Evolutionary conservation across 2,113 vertebrate species (phyloP).

Genomic region (Epinephelus moara): DNA sequence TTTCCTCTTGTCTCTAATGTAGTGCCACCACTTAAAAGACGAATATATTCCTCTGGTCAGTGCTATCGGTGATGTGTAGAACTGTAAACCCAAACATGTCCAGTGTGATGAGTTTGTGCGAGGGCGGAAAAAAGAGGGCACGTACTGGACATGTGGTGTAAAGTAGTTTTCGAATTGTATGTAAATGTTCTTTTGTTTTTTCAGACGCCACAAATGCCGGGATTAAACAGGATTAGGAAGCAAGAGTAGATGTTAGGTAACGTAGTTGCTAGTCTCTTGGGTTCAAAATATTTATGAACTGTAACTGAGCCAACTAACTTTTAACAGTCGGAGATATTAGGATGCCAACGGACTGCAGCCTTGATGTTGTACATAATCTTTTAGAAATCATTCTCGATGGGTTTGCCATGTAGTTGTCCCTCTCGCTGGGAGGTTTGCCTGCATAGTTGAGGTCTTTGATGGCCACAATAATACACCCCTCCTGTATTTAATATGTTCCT

Average conservation of each 20-base stretch:
- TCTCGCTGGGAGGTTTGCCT: constrained; percentile 42
- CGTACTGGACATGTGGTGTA: constrained; percentile 36
- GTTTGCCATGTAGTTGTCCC: constrained; percentile 36
- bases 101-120: constrained; percentile 25
- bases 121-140: neutral
- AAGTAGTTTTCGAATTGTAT: constrained; percentile 46
- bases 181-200: constrained; percentile 11
- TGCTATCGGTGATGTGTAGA: constrained; percentile 57
- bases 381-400: constrained; percentile 22
- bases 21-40: constrained; percentile 41
- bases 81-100: constrained; percentile 35
- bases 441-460: constrained; percentile 24
- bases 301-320: constrained; percentile 83
- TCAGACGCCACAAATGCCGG: constrained; percentile 13
- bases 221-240: constrained; percentile 21
- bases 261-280: constrained; percentile 54
- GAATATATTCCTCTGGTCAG: constrained; percentile 36
- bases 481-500: constrained; percentile 53
- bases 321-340: constrained; percentile 36
- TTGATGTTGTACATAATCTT: constrained; percentile 71
- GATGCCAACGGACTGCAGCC: constrained; percentile 77
- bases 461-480: constrained; percentile 26
- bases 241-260: constrained; percentile 41
- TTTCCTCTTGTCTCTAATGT: constrained; percentile 48
- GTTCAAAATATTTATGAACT: constrained; percentile 75